Conservation (phyloP, 2,797 vertebrate genomes). For the Centropyge bicolor region DNA sequence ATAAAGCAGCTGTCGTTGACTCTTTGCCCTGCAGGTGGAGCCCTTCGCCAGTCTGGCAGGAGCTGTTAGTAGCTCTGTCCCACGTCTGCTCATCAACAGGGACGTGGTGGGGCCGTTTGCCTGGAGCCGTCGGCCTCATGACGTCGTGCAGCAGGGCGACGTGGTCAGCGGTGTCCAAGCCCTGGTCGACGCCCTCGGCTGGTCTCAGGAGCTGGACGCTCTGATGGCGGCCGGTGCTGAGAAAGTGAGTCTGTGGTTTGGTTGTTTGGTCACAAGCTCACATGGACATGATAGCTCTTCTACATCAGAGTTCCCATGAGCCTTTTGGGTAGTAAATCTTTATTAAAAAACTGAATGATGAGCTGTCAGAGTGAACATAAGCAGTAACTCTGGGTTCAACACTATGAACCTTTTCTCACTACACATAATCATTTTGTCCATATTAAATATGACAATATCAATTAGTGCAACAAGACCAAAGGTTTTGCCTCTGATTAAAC, state of each 20-base stretch:
- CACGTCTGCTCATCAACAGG: conserved; percentile 93
- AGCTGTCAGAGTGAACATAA: too few species aligned
- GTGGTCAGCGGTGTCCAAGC: conserved; percentile 86
- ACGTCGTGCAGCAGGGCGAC: conserved; percentile 91
- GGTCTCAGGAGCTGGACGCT: conserved; percentile 86
- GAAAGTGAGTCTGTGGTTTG: conserved; percentile 58
- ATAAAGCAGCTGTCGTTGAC: background rate
- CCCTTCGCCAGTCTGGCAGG: conserved; percentile 94
- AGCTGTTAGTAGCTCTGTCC: conserved; percentile 84
- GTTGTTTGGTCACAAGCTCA: background rate
- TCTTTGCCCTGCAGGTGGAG: conserved; percentile 88
- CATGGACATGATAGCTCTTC: background rate
- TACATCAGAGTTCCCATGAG: background rate
- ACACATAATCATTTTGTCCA: background rate
- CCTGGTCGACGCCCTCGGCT: conserved; percentile 89
- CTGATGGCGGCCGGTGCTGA: conserved; percentile 74
- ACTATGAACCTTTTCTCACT: background rate
- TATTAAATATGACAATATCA: background rate
- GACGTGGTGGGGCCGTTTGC: conserved; percentile 91
- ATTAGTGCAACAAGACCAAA: background rate
- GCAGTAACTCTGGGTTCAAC: too few species aligned
- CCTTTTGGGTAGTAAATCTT: background rate
- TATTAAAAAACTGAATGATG: too few species aligned
- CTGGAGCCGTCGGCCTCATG: conserved; percentile 74
- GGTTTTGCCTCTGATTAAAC: too few species aligned